Conservation (phyloP, 2,888 invertebrate genomes). For the Eutolmus rufibarbis region DNA sequence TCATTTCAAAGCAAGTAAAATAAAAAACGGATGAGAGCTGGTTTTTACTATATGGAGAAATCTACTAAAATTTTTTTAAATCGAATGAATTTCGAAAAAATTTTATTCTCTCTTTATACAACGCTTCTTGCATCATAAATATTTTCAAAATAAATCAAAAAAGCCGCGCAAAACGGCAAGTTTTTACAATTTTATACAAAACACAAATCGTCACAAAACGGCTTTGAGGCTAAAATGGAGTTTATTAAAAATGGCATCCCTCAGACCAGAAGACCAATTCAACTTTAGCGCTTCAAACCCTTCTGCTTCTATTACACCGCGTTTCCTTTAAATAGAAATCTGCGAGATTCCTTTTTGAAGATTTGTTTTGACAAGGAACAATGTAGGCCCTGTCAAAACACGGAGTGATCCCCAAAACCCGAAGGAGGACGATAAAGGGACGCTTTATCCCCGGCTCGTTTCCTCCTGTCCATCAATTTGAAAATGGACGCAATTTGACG, state of each 20-base stretch:
- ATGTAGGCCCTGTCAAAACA: constrained; percentile 10
- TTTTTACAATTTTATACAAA: neutral
- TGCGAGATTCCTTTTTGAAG: neutral
- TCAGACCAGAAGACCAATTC: neutral
- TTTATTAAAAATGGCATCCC: neutral
- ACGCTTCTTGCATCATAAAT: too few species aligned
- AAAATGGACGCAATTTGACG: constrained; percentile 21
- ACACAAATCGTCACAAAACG: neutral
- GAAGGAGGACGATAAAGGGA: neutral
- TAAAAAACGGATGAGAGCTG: too few species aligned
- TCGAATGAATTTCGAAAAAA: too few species aligned
- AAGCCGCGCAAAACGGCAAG: neutral
- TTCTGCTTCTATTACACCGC: neutral
- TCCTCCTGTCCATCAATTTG: constrained; percentile 12
- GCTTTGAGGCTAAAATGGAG: neutral
- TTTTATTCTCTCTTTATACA: too few species aligned
- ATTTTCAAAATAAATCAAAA: neutral
- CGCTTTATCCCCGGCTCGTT: neutral
- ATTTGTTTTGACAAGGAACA: constrained; percentile 36
- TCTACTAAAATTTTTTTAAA: too few species aligned
- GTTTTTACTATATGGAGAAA: too few species aligned
- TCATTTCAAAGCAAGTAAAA: too few species aligned
- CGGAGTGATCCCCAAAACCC: constrained; percentile 5
- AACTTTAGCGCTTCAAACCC: neutral
- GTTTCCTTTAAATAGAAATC: neutral